Evolutionary conservation across 2,888 invertebrate genomes (phyloP), one percentile per base, ranked within the genome.

Genomic region (Apamea epomidion): DNA sequence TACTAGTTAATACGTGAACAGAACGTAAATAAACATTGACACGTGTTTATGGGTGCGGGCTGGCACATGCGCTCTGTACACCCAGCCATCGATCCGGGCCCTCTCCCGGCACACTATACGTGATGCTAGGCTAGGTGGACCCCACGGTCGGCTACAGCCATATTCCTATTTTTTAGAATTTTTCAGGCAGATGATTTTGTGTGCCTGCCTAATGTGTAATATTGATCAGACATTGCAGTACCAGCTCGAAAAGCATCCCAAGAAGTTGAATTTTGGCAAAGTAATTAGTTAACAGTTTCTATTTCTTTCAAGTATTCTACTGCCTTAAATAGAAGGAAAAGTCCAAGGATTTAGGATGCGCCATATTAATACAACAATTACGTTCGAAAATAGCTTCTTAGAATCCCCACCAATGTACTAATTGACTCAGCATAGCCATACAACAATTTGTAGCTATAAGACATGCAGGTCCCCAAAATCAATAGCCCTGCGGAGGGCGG

Each of bases 21-120:
- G 93, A 95, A 96, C 95, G 97, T 97, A 97, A 97, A 97, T 96
- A 97, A 97, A 97, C 96, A 97, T 93, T 95, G 95, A 94, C 97
- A 97, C 97, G 97, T 97, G 97, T 92, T 89, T 92, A 91, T 92
- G 92, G 94, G 94, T 93, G 95, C 93, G 93, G 94, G 91, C 86
- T 72, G 88, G 92, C 93, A 94, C 95, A 92, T 93, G 96, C 96
- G 95, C 93, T 60, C 74, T 85, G 86, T 70, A 81, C 48, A 83
- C 71, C 71, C 80, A 29, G 76, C 60, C 89, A 95, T 95, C 93
- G 95, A 95, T 93, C 93, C 91, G 83, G 60, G 76, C 88, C 82
- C 88, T 68, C 88, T 85, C 91, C 90, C 92, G 90, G 87, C 90
- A 91, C 90, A 91, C 80, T 92, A 92, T 93, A 94, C 94, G 94